Evolutionary conservation across 2,797 vertebrate genomes (phyloP).

Genomic region (Eurystomus glaucurus): DNA sequence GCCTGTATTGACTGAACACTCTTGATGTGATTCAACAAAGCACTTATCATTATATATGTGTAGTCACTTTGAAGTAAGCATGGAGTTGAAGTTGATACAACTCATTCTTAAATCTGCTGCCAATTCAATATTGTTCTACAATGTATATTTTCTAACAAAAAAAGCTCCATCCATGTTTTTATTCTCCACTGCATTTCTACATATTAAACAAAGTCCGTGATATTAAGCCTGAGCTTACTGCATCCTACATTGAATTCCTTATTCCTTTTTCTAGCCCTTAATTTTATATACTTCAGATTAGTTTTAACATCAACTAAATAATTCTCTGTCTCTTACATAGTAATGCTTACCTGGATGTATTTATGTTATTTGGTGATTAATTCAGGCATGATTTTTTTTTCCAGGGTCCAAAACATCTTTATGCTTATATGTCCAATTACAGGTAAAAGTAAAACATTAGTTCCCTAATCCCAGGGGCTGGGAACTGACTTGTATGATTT

Average conservation of each 20-base stretch:
- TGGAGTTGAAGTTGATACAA: not conserved
- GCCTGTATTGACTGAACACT: not conserved
- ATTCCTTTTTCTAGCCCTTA: not conserved
- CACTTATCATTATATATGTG: not conserved
- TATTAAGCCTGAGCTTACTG: not conserved
- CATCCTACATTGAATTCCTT: not conserved
- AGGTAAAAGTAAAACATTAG: not conserved
- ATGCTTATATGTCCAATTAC: not conserved
- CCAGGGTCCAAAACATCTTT: not conserved
- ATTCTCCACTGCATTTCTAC: not conserved
- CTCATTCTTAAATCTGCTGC: not conserved
- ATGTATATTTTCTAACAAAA: not conserved
- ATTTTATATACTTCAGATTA: not conserved
- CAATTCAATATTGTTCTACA: not conserved
- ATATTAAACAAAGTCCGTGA: not conserved
- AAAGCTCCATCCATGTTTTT: not conserved
- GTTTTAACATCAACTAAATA: not conserved
- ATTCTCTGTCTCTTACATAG: not conserved
- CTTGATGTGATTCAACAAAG: not conserved
- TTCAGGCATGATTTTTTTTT: not conserved
- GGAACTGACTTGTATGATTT: not conserved
- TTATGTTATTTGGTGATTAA: not conserved
- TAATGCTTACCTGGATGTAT: accelerated
- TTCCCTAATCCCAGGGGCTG: not conserved
- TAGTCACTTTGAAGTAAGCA: not conserved